Conservation (phyloP, 2,888 invertebrate genomes). For the Leuctra nigra region DNA sequence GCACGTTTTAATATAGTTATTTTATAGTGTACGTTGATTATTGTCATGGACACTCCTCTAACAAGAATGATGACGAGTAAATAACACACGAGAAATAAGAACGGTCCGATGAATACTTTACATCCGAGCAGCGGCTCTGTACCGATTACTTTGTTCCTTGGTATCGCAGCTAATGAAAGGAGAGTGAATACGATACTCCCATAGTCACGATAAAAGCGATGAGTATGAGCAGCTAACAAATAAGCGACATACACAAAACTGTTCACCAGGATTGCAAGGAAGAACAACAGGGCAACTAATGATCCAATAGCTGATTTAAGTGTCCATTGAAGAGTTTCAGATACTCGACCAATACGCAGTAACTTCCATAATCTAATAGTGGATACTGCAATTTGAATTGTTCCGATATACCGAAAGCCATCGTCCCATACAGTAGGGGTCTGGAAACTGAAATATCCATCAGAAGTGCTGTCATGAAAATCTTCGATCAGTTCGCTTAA, state of each 20-base stretch:
- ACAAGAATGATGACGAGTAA: not conserved
- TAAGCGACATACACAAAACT: not conserved
- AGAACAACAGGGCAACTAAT: not conserved
- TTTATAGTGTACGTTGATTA: not conserved
- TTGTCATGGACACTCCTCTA: not conserved
- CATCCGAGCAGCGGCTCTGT: not conserved
- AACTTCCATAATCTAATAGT: conserved; percentile 23
- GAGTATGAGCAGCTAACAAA: not conserved
- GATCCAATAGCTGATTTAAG: not conserved
- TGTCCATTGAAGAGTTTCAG: too few species aligned
- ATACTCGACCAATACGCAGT: conserved; percentile 12
- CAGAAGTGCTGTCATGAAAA: conserved; percentile 1
- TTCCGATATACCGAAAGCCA: conserved; percentile 8
- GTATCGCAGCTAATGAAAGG: not conserved
- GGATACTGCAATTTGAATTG: conserved; percentile 10
- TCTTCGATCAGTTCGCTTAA: not conserved
- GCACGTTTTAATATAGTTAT: too few species aligned
- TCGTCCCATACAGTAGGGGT: conserved; percentile 15
- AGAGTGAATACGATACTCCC: too few species aligned
- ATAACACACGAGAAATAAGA: not conserved
- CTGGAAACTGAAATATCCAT: conserved; percentile 20
- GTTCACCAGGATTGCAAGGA: conserved; percentile 9
- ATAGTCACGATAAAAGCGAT: too few species aligned
- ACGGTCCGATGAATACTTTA: not conserved
- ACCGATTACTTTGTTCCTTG: not conserved